A percentile compares a stretch with the other conserved stretches of the same genome.
phyloP scores from a whole-genome alignment of 2,888 invertebrate genomes.

The Melanostoma mellinum region DNA sequence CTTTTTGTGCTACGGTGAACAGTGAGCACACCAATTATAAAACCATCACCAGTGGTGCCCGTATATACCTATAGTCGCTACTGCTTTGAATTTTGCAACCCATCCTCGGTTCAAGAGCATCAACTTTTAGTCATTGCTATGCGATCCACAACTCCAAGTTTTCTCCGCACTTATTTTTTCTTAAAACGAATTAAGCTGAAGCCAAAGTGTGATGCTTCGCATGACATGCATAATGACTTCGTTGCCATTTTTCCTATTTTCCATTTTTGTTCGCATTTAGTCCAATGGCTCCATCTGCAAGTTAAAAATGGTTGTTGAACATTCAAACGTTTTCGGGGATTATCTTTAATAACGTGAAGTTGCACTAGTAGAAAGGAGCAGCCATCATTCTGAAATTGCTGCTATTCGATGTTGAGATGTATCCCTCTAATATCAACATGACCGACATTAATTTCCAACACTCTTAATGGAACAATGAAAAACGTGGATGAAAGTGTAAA shows the following conservation, averaged over 20 bases:
- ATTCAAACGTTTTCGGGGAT: slow-evolving; percentile 62
- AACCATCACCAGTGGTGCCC: slow-evolving; percentile 60
- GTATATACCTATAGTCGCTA: neutral
- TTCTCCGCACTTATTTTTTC: slow-evolving; percentile 5
- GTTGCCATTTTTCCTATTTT: slow-evolving; percentile 51
- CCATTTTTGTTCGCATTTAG: neutral
- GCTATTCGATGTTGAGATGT: slow-evolving; percentile 6
- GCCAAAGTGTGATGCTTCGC: slow-evolving; percentile 61
- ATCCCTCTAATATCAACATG: neutral
- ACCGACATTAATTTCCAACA: slow-evolving; percentile 59
- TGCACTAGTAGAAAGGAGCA: slow-evolving; percentile 16
- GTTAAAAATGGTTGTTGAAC: slow-evolving; percentile 60
- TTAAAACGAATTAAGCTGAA: slow-evolving; percentile 48
- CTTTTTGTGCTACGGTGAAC: slow-evolving; percentile 45
- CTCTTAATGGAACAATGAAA: slow-evolving; percentile 50
- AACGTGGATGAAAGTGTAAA: slow-evolving; percentile 63
- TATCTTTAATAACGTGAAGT: slow-evolving; percentile 46
- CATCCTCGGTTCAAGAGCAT: slow-evolving; percentile 39
- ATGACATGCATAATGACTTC: slow-evolving; percentile 69
- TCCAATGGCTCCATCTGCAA: slow-evolving; percentile 20
- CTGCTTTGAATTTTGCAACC: slow-evolving; percentile 18
- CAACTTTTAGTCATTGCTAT: slow-evolving; percentile 53
- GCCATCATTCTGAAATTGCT: slow-evolving; percentile 41
- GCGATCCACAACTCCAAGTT: slow-evolving; percentile 57
- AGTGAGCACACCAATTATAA: slow-evolving; percentile 64